Percentiles rank a stretch among this genome's conserved stretches.
These are phyloP conservation scores for Lagorchestes hirsutus DNA, from an alignment of 2,797 vertebrate genomes.

Conservation along the genomic window DNA sequence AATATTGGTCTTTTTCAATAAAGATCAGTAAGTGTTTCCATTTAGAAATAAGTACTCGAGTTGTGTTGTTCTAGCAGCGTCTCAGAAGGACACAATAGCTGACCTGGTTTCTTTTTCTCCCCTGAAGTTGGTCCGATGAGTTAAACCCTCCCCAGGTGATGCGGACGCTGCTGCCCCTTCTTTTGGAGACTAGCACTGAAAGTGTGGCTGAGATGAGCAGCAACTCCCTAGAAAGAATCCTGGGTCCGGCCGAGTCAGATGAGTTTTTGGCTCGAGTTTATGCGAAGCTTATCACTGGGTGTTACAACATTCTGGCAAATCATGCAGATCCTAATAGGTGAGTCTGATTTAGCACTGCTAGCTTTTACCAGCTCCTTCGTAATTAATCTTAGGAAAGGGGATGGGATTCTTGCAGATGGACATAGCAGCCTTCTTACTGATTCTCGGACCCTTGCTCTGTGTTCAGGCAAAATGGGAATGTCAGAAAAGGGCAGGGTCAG, in stretches of 20 bases:
- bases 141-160: constrained; percentile 94
- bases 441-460: neutral
- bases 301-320: constrained; percentile 97
- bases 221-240: constrained; percentile 95
- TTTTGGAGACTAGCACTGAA: constrained; percentile 97
- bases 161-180: constrained; percentile 93
- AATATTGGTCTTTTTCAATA: neutral
- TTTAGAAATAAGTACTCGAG: constrained; percentile 4
- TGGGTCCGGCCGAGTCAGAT: constrained; percentile 96
- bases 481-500: neutral
- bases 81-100: constrained; percentile 2
- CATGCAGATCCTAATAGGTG: constrained; percentile 97
- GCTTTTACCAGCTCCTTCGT: neutral
- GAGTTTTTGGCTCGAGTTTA: constrained; percentile 96
- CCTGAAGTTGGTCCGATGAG: constrained; percentile 94
- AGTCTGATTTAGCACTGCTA: neutral
- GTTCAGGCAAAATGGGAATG: neutral
- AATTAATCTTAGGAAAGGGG: neutral
- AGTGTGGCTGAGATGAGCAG: constrained; percentile 97
- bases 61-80: neutral
- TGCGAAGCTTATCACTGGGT: constrained; percentile 95
- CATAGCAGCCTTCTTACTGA: neutral
- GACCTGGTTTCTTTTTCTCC: constrained; percentile 56
- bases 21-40: constrained; percentile 50
- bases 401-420: neutral